Conservation (phyloP, 2,797 vertebrate species). For the Cuculus canorus region DNA sequence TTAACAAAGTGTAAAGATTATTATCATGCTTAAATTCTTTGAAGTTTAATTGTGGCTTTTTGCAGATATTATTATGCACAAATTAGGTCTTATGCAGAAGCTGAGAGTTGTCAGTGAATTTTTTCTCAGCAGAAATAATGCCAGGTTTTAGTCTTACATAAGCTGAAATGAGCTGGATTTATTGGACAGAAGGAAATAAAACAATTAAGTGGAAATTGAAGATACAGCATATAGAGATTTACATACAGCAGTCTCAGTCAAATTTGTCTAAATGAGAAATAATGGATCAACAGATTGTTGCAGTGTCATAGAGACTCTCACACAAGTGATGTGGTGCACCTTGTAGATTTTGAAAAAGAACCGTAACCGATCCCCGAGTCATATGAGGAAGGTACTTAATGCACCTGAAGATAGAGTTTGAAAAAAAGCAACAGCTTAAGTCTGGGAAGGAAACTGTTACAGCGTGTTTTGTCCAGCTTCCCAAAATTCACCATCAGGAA, state of each 20-base stretch:
- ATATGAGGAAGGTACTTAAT: not conserved
- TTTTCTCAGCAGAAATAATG: not conserved
- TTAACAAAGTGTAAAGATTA: not conserved
- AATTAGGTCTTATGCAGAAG: not conserved
- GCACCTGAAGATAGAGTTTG: not conserved
- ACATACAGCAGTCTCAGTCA: not conserved
- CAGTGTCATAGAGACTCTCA: not conserved
- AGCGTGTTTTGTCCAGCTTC: not conserved
- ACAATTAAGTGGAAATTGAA: not conserved
- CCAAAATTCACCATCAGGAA: not conserved
- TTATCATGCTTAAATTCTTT: not conserved
- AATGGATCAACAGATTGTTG: not conserved
- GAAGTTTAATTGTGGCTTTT: conserved; percentile 10
- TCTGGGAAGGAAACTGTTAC: not conserved
- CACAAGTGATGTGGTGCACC: not conserved
- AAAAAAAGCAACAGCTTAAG: not conserved
- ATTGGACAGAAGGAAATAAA: not conserved
- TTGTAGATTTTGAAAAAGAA: not conserved
- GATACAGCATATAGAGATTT: not conserved
- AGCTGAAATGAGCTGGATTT: not conserved
- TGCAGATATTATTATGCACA: not conserved
- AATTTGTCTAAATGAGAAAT: not conserved
- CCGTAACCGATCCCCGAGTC: not conserved
- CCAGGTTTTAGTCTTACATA: not conserved
- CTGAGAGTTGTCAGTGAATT: not conserved